These are phyloP conservation scores for Trichonephila clavipes DNA, from an alignment of 1,140 invertebrate genomes.

Conservation along the genomic window DNA sequence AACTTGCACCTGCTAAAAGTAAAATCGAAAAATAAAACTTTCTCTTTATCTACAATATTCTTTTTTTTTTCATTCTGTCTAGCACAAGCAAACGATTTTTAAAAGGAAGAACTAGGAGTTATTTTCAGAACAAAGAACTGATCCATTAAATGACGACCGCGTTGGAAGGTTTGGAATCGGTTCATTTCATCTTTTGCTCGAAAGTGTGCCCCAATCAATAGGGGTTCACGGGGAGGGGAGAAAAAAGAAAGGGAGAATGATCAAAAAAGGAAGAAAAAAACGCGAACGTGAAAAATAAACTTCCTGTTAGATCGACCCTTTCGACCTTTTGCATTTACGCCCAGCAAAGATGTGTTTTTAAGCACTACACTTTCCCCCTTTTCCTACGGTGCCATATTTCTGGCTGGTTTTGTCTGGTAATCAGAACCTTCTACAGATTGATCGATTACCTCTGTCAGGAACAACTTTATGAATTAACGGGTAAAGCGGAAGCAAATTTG, in stretches of 20 bases:
- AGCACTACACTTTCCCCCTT: background rate
- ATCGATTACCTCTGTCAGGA: conserved; percentile 33
- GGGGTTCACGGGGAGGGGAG: background rate
- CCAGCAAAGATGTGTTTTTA: conserved; percentile 26
- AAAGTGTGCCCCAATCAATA: conserved; percentile 1
- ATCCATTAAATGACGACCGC: conserved; percentile 34
- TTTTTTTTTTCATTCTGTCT: background rate
- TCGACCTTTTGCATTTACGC: conserved; percentile 34
- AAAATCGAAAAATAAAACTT: background rate
- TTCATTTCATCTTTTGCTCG: conserved; percentile 32
- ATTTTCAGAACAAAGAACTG: conserved; percentile 26
- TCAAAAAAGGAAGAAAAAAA: background rate
- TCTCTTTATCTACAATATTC: background rate
- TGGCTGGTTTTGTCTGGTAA: conserved; percentile 25
- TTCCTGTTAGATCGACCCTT: conserved; percentile 34
- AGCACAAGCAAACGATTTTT: conserved; percentile 34
- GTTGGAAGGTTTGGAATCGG: background rate
- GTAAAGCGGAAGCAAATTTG: conserved; percentile 34
- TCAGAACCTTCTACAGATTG: conserved; percentile 34
- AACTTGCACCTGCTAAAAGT: conserved; percentile 29
- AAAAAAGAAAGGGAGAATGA: background rate
- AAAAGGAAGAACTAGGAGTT: conserved; percentile 22
- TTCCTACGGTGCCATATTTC: conserved; percentile 18
- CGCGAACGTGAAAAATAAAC: background rate
- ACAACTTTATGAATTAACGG: conserved; percentile 41